Base-by-base conservation (phyloP, 2,888 invertebrate species). In the Thumatha senex region DNA sequence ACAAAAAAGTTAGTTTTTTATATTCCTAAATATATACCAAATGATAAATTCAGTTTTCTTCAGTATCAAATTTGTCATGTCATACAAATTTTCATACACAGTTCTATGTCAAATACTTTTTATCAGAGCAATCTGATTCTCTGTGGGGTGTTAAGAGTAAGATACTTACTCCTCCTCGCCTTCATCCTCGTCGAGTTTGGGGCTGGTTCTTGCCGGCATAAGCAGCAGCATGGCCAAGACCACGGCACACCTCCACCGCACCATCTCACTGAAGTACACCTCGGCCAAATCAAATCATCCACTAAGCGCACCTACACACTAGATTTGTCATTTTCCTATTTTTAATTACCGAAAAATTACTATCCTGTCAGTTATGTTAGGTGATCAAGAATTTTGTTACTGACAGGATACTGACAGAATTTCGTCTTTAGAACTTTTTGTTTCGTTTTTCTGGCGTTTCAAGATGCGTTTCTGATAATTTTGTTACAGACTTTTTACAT, bases 301-400 rank as follows among this genome's bases (percentile, higher is more conserved):
- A 70, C 68, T 78, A 76, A 60, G 69, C 71, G 58, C 66, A 58
- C 59, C 49, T 58, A 77, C 79, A 82, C 86, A 65, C 72, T 76
- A 71, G 70, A 84, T 89, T 89, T 89, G 74, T 80, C 89, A 89
- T 89, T 83, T 84, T 88, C 61, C 54, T 57, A 51, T 54, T 65
- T 67, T 56, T 65, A 58, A 63, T 68, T 61, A 71, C 74, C 73
- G 66, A 82, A 84, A 76, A 67, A 61, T 63, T 67, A 53, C 57
- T 65, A 69, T 67, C 61, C 61, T 63, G 51, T 58, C 31, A 59
- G 56, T 56, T 56, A 51, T 56, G 57, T 53, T 49, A 53, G 54
- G 47, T 66, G 56, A 69, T 74, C 49, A 58, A 68, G 67, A 75
- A 74, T 77, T 76, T 78, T 77, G 70, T 70, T 66, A 66, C 54